These are phyloP conservation scores for Pemphigus obesinymphae DNA, from an alignment of 1,140 invertebrate genomes.

Conservation along the genomic window DNA sequence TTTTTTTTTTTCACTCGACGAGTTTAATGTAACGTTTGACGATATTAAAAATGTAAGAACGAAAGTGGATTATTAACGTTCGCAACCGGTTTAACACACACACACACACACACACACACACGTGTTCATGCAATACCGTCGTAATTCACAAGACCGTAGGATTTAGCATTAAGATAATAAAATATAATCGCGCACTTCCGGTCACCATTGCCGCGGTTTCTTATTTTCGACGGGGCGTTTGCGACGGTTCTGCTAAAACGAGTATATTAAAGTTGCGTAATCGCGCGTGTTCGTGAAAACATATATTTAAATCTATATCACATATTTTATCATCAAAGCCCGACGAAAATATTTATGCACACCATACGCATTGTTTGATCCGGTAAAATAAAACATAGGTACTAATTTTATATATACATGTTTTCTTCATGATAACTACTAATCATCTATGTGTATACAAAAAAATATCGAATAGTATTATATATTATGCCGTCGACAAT, in stretches of 20 bases:
- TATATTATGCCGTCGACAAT: background rate
- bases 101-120: background rate
- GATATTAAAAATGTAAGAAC: background rate
- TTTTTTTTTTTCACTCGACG: too few relatives aligned
- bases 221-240: background rate
- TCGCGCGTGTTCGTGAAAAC: background rate
- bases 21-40: background rate
- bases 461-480: background rate
- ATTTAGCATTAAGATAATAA: background rate
- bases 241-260: background rate
- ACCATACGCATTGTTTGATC: background rate
- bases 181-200: background rate
- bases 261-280: background rate
- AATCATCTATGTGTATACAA: background rate
- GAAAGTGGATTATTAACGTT: conserved; percentile 29
- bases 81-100: conserved; percentile 37
- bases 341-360: background rate
- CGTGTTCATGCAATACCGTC: background rate
- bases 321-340: too few relatives aligned
- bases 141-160: background rate
- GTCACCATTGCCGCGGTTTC: background rate
- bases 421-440: background rate
- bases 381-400: background rate
- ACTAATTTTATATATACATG: background rate
- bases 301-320: too few relatives aligned